These are phyloP conservation scores for Himalopsyche kuldschensis DNA, from an alignment of 2,888 invertebrate genomes.

Conservation along the genomic window DNA sequence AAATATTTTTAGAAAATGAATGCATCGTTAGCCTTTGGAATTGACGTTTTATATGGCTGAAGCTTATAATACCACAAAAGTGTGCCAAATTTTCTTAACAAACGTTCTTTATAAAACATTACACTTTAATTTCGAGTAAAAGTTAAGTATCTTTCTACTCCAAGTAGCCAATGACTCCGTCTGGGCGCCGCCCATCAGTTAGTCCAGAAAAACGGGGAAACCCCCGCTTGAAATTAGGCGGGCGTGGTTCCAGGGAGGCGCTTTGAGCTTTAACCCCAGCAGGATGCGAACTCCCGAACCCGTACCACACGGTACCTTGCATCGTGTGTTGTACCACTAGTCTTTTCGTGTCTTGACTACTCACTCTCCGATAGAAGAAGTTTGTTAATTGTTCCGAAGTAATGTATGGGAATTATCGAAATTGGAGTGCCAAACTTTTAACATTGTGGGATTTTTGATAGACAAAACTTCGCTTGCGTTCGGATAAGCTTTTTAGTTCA, in stretches of 20 bases:
- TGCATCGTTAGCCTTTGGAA: too few relatives aligned
- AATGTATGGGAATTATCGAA: neutral
- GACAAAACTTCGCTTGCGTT: neutral
- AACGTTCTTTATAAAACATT: too few relatives aligned
- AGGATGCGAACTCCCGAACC: neutral
- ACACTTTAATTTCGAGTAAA: neutral
- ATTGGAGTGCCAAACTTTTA: neutral
- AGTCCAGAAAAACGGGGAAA: conserved; percentile 11
- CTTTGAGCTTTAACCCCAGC: neutral
- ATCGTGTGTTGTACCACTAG: neutral
- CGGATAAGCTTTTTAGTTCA: neutral
- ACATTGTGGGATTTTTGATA: neutral
- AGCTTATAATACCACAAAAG: too few relatives aligned
- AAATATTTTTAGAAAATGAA: too few relatives aligned
- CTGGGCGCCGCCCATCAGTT: conserved; percentile 8
- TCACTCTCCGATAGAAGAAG: neutral
- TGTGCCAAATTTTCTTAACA: too few relatives aligned
- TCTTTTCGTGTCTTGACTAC: neutral
- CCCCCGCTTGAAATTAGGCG: conserved; percentile 13
- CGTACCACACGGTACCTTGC: neutral
- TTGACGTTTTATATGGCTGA: too few relatives aligned
- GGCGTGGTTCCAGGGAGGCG: conserved; percentile 9
- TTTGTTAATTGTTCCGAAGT: neutral
- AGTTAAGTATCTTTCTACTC: neutral
- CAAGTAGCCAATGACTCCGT: neutral